phyloP scores from a whole-genome alignment of 2,888 invertebrate species.

The Deladenus siricidicola region DNA sequence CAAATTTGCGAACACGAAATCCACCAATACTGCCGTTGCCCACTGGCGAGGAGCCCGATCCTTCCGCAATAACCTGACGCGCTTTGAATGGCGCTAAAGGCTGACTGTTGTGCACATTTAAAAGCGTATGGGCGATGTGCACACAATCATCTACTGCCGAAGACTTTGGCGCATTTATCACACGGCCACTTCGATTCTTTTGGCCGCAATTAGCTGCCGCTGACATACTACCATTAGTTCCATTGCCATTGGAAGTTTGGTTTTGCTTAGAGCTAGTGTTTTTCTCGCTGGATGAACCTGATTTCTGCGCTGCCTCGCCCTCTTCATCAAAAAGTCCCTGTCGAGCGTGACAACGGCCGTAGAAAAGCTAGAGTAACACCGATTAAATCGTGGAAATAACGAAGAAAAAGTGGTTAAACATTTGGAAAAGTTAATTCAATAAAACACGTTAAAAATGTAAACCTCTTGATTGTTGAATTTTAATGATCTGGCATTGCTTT shows the following conservation, averaged over 20 bases:
- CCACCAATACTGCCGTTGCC: not conserved
- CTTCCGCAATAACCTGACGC: not conserved
- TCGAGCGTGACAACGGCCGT: slow-evolving; percentile 19
- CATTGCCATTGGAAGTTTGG: too few species aligned
- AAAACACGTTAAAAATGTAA: too few species aligned
- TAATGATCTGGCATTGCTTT: slow-evolving; percentile 4
- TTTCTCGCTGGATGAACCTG: too few species aligned
- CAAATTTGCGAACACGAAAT: slow-evolving; percentile 8
- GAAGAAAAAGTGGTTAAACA: not conserved
- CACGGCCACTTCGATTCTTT: slow-evolving; percentile 25
- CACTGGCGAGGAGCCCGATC: not conserved
- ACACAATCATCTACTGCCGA: slow-evolving; percentile 14
- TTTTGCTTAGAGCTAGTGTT: too few species aligned
- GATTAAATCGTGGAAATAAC: not conserved
- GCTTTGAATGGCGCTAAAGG: slow-evolving; percentile 2
- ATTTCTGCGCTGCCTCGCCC: not conserved
- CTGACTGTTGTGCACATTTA: slow-evolving; percentile 18
- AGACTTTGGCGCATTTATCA: slow-evolving; percentile 8
- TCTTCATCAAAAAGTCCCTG: slow-evolving; percentile 20
- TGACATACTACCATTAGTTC: too few species aligned
- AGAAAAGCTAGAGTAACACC: slow-evolving; percentile 20
- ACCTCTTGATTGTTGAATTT: not conserved
- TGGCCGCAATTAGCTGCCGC: not conserved
- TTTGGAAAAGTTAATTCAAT: too few species aligned
- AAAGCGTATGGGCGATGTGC: slow-evolving; percentile 25